These are phyloP conservation scores for Cheilosia pagana DNA, from an alignment of 2,888 invertebrate genomes.

Conservation along the genomic window DNA sequence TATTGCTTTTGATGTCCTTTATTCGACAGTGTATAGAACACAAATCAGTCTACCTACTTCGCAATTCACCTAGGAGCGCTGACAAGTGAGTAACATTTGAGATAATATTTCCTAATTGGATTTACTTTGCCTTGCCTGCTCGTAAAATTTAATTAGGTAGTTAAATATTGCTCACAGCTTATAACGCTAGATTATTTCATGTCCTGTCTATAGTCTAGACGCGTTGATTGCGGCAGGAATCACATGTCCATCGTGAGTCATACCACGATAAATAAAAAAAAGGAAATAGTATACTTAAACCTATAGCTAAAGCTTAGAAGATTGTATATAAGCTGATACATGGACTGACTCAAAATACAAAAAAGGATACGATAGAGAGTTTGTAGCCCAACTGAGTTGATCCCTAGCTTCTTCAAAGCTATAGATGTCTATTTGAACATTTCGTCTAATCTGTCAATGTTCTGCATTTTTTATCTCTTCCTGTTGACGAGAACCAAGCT, in stretches of 20 bases:
- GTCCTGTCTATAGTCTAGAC: background rate
- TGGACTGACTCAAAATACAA: too few species aligned
- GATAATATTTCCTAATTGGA: background rate
- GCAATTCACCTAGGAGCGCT: background rate
- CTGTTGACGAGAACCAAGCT: too few species aligned
- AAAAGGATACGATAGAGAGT: too few species aligned
- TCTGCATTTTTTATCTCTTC: too few species aligned
- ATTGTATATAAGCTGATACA: too few species aligned
- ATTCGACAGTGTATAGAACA: background rate
- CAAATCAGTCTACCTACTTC: background rate
- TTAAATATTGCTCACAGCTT: background rate
- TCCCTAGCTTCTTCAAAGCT: too few species aligned
- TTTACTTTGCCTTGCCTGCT: background rate
- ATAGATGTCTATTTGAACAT: too few species aligned
- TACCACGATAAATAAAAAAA: background rate
- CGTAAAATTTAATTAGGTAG: conserved; percentile 1
- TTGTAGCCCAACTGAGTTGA: too few species aligned
- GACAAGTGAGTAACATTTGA: background rate
- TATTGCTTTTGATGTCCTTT: background rate
- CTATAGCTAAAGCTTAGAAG: too few species aligned
- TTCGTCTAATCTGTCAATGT: too few species aligned
- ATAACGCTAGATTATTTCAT: background rate
- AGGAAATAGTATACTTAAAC: too few species aligned
- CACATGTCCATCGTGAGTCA: background rate
- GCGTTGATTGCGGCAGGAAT: background rate